Evolutionary conservation across 1,140 invertebrate genomes (phyloP).

Genomic region (Trissolcus basalis): DNA sequence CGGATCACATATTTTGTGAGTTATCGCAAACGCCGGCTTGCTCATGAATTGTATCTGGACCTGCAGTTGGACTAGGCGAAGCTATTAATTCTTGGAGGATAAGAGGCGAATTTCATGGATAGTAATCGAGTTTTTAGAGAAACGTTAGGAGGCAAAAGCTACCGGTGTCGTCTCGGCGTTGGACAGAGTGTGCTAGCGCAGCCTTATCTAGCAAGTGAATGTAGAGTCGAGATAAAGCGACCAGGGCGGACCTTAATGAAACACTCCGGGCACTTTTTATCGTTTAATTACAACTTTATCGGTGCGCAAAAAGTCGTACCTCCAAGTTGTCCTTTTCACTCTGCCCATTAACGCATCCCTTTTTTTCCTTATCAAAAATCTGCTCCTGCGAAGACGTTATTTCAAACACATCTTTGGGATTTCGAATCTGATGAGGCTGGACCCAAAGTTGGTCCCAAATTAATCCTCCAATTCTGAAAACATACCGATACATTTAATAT

Average conservation of each 20-base stretch:
- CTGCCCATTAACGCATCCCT: slow-evolving; percentile 32
- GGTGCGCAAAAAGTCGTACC: slow-evolving; percentile 17
- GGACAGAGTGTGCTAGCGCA: slow-evolving; percentile 31
- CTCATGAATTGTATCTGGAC: slow-evolving; percentile 19
- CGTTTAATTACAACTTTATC: slow-evolving; percentile 55
- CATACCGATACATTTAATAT: too few relatives aligned
- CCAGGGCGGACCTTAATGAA: slow-evolving; percentile 53
- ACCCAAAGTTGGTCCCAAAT: too few relatives aligned
- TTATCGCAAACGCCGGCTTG: too few relatives aligned
- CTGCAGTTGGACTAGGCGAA: slow-evolving; percentile 37
- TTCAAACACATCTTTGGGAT: too few relatives aligned
- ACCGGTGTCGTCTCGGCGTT: slow-evolving; percentile 13
- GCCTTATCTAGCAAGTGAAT: slow-evolving; percentile 50
- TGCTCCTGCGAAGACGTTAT: too few relatives aligned
- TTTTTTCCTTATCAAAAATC: slow-evolving; percentile 14
- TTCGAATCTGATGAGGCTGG: too few relatives aligned
- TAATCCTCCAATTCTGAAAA: too few relatives aligned
- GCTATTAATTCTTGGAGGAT: slow-evolving; percentile 52
- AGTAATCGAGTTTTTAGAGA: slow-evolving; percentile 51
- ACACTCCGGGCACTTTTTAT: slow-evolving; percentile 56
- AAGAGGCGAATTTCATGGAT: slow-evolving; percentile 49
- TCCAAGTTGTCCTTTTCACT: slow-evolving; percentile 35
- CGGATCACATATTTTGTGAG: too few relatives aligned
- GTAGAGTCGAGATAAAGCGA: slow-evolving; percentile 51
- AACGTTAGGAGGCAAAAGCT: slow-evolving; percentile 28